These are phyloP conservation scores for Thecocarcelia acutangulata DNA, from an alignment of 2,888 invertebrate genomes.

Conservation along the genomic window DNA sequence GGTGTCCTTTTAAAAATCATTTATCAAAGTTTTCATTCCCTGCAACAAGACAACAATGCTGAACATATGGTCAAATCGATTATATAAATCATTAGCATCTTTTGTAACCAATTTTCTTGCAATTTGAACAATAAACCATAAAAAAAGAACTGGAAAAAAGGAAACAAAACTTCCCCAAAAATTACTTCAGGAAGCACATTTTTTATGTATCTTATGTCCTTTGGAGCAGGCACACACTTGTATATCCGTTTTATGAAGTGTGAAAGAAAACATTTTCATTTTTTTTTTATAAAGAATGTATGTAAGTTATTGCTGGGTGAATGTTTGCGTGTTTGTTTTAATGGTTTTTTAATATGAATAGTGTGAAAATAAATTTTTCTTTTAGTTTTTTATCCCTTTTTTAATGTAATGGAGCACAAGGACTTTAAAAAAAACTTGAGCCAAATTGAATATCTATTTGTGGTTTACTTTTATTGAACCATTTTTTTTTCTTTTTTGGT, in stretches of 20 bases:
- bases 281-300: slow-evolving; percentile 46
- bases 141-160: slow-evolving; percentile 30
- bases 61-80: slow-evolving; percentile 81
- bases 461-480: slow-evolving; percentile 60
- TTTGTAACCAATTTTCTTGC: slow-evolving; percentile 79
- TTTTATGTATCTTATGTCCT: slow-evolving; percentile 37
- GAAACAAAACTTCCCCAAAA: slow-evolving; percentile 40
- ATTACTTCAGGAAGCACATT: slow-evolving; percentile 36
- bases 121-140: slow-evolving; percentile 66
- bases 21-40: slow-evolving; percentile 54
- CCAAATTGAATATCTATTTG: slow-evolving; percentile 64
- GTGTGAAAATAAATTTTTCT: slow-evolving; percentile 70
- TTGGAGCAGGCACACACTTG: slow-evolving; percentile 46
- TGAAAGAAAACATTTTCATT: slow-evolving; percentile 40
- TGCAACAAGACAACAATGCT: slow-evolving; percentile 57
- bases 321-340: slow-evolving; percentile 74
- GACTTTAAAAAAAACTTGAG: slow-evolving; percentile 18
- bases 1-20: slow-evolving; percentile 58
- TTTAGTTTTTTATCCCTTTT: slow-evolving; percentile 54
- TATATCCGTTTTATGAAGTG: slow-evolving; percentile 59
- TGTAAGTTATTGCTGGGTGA: slow-evolving; percentile 31
- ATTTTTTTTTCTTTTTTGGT: background rate
- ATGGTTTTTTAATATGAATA: slow-evolving; percentile 79
- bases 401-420: background rate
- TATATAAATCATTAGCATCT: slow-evolving; percentile 81